Base-by-base conservation (phyloP, 2,888 invertebrate genomes). In the Eumerus sabulonum region DNA sequence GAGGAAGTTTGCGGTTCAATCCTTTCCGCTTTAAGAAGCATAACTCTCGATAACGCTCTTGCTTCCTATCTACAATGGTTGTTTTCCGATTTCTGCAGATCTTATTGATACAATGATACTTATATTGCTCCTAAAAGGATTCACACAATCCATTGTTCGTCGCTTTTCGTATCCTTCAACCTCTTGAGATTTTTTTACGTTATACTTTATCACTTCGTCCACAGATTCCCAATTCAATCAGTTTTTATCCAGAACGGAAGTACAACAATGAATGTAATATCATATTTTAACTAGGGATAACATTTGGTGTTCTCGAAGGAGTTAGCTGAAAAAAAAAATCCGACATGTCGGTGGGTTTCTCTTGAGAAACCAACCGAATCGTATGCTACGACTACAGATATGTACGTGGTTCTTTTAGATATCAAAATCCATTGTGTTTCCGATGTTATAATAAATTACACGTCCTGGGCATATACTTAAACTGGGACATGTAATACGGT, bases 151-250 rank as follows among this genome's bases (percentile, higher is more conserved):
- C 60, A 27, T 19, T 62, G 38, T 45, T 53, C 60, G 9, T n/a
- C 27, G 7, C 7, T 27, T 27, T 27, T 7, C 27, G n/a, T n/a
- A 35, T 18, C 44, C 38, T 45, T 7, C 13, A 62, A 54, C 53
- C 70, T 54, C 40, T 14, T n/a, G 54, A 47, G 70, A 70, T 27
- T 62, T 60, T 45, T 36, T 53, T 47, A 47, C 53, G 60, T 70
- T 60, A 54, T 48, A 60, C 60, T 70, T 60, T 54, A 54, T 53
- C 47, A 60, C 44, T 62, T 40, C 40, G 47, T 13, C 54, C 54
- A 47, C 51, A 14, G 53, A 47, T 47, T 70, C 70, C 70, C 60
- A 18, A 70, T 60, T 70, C 62, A 70, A 70, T 70, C 60, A 70
- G 70, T 48, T 53, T 47, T 70, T 53, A 47, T 47, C 54, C 45